phyloP scores from a whole-genome alignment of 2,888 invertebrate genomes.

The Invenusta paracnida region DNA sequence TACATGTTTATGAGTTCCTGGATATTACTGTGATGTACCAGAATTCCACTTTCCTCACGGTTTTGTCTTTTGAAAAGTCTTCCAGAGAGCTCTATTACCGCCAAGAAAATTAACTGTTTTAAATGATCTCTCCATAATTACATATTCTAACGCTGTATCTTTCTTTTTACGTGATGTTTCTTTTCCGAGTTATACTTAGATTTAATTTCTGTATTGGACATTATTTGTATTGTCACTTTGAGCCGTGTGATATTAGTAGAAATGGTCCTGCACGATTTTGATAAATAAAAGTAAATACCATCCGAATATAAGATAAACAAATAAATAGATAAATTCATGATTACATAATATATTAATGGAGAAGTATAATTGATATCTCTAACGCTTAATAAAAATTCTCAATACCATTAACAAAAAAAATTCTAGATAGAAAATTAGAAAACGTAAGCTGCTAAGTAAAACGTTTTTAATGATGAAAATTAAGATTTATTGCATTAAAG shows the following conservation, averaged over 20 bases:
- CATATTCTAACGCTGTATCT: constrained; percentile 1
- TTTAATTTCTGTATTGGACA: not conserved
- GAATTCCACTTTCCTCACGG: not conserved
- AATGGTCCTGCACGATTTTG: constrained; percentile 2
- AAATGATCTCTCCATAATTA: not conserved
- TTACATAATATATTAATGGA: too few species aligned
- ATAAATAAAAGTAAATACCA: not conserved
- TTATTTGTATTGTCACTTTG: not conserved
- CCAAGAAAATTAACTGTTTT: constrained; percentile 25
- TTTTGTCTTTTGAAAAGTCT: not conserved
- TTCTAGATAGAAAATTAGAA: too few species aligned
- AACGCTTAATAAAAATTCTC: too few species aligned
- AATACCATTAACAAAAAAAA: too few species aligned
- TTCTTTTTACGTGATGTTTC: not conserved
- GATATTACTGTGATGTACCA: too few species aligned
- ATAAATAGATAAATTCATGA: too few species aligned
- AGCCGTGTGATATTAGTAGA: not conserved
- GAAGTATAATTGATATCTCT: too few species aligned
- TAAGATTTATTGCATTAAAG: too few species aligned
- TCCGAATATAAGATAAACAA: too few species aligned
- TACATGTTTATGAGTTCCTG: too few species aligned
- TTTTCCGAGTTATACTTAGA: not conserved
- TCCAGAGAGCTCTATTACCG: constrained; percentile 13
- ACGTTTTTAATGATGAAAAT: too few species aligned
- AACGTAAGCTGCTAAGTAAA: too few species aligned